Evolutionary conservation across 1,140 invertebrate genomes (phyloP).

Genomic region (Carposina sasakii): DNA sequence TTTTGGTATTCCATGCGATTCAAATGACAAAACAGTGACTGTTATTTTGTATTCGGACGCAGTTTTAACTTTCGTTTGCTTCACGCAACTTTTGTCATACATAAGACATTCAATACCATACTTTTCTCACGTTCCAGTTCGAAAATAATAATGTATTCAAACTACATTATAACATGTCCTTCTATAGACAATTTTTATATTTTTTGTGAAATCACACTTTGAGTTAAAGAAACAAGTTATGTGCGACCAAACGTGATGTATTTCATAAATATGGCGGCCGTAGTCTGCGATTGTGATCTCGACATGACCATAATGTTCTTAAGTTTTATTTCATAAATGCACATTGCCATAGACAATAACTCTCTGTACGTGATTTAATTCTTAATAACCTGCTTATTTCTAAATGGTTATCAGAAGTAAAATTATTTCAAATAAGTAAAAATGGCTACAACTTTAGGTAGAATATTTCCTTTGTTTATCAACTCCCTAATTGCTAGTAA

Average conservation of each 20-base stretch:
- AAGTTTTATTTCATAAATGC: constrained; percentile 47
- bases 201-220: constrained; percentile 57
- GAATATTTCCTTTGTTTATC: too few relatives aligned
- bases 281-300: constrained; percentile 8
- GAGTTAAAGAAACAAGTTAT: constrained; percentile 62
- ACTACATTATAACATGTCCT: constrained; percentile 44
- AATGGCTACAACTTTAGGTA: too few relatives aligned
- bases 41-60: constrained; percentile 40
- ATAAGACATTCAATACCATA: constrained; percentile 7
- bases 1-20: too few relatives aligned
- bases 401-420: too few relatives aligned
- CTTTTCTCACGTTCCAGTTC: constrained; percentile 56
- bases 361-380: constrained; percentile 60
- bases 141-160: constrained; percentile 38
- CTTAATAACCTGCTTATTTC: constrained; percentile 52
- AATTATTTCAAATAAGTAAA: too few relatives aligned
- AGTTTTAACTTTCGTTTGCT: too few relatives aligned
- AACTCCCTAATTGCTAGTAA: too few relatives aligned
- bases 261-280: constrained; percentile 46
- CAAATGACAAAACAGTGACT: too few relatives aligned
- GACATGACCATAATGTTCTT: constrained; percentile 60
- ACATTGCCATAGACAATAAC: constrained; percentile 63
- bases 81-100: too few relatives aligned
- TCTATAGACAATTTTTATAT: constrained; percentile 43
- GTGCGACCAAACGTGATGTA: constrained; percentile 57